Conservation (phyloP, 2,888 invertebrate species). For the Apodemia hepburni region DNA sequence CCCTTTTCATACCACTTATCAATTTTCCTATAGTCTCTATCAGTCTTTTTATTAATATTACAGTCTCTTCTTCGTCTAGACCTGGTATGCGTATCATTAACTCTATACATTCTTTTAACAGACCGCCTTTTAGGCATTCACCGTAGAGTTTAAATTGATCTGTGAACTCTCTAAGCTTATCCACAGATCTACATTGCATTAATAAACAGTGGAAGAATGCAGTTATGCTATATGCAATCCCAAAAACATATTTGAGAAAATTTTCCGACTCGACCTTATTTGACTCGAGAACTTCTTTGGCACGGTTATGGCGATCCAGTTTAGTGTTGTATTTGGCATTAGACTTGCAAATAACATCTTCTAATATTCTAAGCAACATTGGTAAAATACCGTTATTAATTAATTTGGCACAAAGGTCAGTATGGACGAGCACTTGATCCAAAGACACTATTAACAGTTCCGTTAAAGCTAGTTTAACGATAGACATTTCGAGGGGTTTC, state of each 20-base stretch:
- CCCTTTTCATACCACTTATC: conserved; percentile 77
- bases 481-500: conserved; percentile 57
- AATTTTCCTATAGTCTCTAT: conserved; percentile 79
- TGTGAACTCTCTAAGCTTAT: conserved; percentile 77
- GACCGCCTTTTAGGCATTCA: conserved; percentile 79
- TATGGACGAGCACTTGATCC: conserved; percentile 73
- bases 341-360: conserved; percentile 72
- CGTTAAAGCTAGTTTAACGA: conserved; percentile 76
- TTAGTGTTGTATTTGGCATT: conserved; percentile 44
- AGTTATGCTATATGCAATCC: conserved; percentile 78
- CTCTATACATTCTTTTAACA: conserved; percentile 77
- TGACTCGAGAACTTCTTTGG: conserved; percentile 39
- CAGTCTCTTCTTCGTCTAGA: conserved; percentile 51
- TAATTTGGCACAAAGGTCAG: conserved; percentile 77
- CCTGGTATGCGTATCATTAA: conserved; percentile 75
- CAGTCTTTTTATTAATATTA: conserved; percentile 70
- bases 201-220: conserved; percentile 81
- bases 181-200: conserved; percentile 74
- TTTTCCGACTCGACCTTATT: conserved; percentile 67
- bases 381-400: conserved; percentile 82
- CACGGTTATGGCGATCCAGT: conserved; percentile 41
- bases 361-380: conserved; percentile 79
- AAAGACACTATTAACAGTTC: conserved; percentile 79
- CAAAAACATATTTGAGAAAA: conserved; percentile 80
- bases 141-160: conserved; percentile 80